Conservation (phyloP, 2,888 invertebrate genomes). For the Lampropteryx suffumata region DNA sequence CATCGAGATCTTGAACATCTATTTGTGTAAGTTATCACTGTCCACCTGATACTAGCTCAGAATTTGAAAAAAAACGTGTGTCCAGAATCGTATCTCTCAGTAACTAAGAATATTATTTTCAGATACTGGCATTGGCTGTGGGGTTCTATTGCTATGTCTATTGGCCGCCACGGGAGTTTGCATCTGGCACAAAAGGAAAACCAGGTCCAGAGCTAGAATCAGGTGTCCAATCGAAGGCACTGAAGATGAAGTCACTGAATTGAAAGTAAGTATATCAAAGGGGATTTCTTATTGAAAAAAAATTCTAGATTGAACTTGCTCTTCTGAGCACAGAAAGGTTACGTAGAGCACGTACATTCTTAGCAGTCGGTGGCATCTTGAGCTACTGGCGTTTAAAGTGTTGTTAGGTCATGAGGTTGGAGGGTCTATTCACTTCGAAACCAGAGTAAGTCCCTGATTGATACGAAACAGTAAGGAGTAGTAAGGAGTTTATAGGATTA, state of each 20-base stretch:
- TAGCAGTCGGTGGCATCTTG: no score
- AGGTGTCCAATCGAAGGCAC: constrained; percentile 42
- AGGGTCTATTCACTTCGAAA: no score
- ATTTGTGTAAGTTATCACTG: constrained; percentile 46
- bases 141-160: constrained; percentile 66
- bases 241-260: constrained; percentile 62
- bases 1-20: constrained; percentile 34
- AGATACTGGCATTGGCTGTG: constrained; percentile 79
- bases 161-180: constrained; percentile 67
- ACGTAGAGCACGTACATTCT: no score
- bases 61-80: no score
- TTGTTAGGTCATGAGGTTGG: no score
- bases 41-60: not conserved
- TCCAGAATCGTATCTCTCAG: no score
- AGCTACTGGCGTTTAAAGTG: no score
- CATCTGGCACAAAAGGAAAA: constrained; percentile 70
- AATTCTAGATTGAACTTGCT: no score
- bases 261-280: constrained; percentile 55
- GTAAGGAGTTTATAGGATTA: no score
- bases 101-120: constrained; percentile 3
- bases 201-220: constrained; percentile 34
- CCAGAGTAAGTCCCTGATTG: no score
- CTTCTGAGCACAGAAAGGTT: no score
- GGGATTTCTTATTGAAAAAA: not conserved
- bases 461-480: no score